phyloP scores from a whole-genome alignment of 2,888 invertebrate species.

The Branchellion lobata region DNA sequence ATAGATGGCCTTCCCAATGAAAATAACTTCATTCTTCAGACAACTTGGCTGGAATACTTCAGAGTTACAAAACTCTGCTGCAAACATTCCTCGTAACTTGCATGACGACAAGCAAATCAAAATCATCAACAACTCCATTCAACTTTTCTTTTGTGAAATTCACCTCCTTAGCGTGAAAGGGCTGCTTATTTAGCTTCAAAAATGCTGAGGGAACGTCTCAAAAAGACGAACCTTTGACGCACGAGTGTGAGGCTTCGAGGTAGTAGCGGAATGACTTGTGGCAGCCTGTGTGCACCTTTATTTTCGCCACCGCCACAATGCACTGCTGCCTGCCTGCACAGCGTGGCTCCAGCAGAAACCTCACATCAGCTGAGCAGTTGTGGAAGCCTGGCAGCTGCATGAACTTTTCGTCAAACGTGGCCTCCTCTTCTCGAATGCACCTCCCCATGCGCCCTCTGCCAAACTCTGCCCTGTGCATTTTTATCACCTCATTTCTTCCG shows the following conservation, averaged over 20 bases:
- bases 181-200: neutral
- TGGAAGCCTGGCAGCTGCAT: constrained; percentile 8
- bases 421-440: constrained; percentile 33
- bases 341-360: neutral
- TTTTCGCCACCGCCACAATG: neutral
- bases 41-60: neutral
- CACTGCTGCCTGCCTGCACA: constrained; percentile 4
- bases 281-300: neutral
- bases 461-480: constrained; percentile 10
- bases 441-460: constrained; percentile 11
- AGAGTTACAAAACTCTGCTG: neutral
- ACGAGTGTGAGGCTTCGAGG: neutral
- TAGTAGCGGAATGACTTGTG: neutral
- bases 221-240: neutral
- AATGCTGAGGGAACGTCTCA: neutral
- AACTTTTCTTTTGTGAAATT: no score
- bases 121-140: no score
- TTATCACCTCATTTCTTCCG: constrained; percentile 1
- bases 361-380: constrained; percentile 38
- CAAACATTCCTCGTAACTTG: neutral
- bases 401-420: constrained; percentile 7
- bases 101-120: neutral
- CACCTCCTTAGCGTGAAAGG: neutral
- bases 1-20: neutral
- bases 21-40: neutral